Base-by-base conservation (phyloP, 2,113 vertebrate genomes). In the Stomatorhinus ivindoensis region DNA sequence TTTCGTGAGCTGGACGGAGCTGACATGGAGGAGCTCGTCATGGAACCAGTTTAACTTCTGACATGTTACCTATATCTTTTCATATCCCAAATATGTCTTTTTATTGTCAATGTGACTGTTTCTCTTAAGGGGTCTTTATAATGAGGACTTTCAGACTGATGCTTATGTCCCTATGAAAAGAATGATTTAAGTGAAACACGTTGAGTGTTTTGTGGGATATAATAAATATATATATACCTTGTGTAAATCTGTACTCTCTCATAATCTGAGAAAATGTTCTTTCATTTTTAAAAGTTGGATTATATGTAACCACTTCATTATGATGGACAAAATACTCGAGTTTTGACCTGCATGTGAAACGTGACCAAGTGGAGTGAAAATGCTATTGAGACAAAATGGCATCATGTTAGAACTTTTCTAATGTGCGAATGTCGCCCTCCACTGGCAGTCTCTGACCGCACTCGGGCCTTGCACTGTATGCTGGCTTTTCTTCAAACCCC, bases 1-100 rank as follows among this genome's bases (percentile, higher is more conserved):
- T 97, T 98, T 93, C 97, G 96, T 86, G 96, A 97, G 91, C 91
- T 97, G 27, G 97, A 98, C 90, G 91, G 91, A 0, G 87, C 93
- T 0, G 96, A 97, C 0, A 31, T 96, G 42, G 97, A 97, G 5
- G 97, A 98, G 87, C 95, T 98, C 15, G 93, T 97, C 90, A 98
- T 97, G 97, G 96, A 97, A 90, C 92, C 96, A 0, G 96, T 97
- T 86, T 97, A 93, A 91, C 87, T 39, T 53, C 55, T n/a, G 58
- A 88, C 76, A 87, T 88, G 35, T 88, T 86, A 91, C 48, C 61
- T 8, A 86, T 69, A 76, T 17, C 35, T 42, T 55, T 76, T 47
- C 15, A n/a, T 53, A n/a, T 50, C 39, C 11, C 89, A 88, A 11
- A 85, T 21, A 53, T 53, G 3, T 42, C 24, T 39, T 42, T 46